phyloP scores from a whole-genome alignment of 1,140 invertebrate genomes.

The Pomacea maculata region DNA sequence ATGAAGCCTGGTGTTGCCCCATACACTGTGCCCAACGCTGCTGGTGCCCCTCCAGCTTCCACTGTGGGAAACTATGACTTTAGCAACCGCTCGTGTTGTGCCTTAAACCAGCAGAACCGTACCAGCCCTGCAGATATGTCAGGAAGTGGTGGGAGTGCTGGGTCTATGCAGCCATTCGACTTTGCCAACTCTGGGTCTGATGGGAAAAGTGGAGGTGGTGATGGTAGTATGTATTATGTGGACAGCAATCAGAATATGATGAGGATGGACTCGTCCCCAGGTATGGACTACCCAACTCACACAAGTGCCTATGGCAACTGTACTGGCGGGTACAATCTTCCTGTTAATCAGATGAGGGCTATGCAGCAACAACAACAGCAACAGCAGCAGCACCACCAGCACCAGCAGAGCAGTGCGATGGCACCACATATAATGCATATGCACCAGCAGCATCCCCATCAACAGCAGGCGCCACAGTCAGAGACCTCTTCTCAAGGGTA shows the following conservation, averaged over 20 bases:
- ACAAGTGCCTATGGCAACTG: not conserved
- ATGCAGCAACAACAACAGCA: conserved; percentile 22
- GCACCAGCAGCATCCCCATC: conserved; percentile 24
- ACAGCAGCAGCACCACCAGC: not conserved
- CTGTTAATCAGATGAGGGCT: conserved; percentile 22
- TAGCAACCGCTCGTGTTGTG: conserved; percentile 31
- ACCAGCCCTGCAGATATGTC: conserved; percentile 19
- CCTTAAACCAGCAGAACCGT: conserved; percentile 24
- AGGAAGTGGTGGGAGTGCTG: conserved; percentile 24
- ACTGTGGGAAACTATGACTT: conserved; percentile 25
- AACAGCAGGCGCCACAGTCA: conserved; percentile 15
- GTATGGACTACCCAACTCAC: conserved; percentile 14
- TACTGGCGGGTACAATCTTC: conserved; percentile 14
- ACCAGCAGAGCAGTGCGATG: conserved; percentile 32
- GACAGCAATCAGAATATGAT: conserved; percentile 57
- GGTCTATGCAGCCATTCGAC: conserved; percentile 42
- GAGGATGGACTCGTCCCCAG: conserved; percentile 38
- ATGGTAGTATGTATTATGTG: conserved; percentile 42
- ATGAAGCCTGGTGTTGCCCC: conserved; percentile 57
- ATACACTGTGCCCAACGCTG: conserved; percentile 55
- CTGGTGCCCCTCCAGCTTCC: conserved; percentile 14
- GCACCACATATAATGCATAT: conserved; percentile 18
- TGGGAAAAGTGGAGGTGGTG: conserved; percentile 28
- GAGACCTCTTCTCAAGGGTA: conserved; percentile 3
- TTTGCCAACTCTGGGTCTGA: conserved; percentile 18